These are phyloP conservation scores for Zosterops borbonicus DNA, from an alignment of 2,113 vertebrate species.

Conservation along the genomic window DNA sequence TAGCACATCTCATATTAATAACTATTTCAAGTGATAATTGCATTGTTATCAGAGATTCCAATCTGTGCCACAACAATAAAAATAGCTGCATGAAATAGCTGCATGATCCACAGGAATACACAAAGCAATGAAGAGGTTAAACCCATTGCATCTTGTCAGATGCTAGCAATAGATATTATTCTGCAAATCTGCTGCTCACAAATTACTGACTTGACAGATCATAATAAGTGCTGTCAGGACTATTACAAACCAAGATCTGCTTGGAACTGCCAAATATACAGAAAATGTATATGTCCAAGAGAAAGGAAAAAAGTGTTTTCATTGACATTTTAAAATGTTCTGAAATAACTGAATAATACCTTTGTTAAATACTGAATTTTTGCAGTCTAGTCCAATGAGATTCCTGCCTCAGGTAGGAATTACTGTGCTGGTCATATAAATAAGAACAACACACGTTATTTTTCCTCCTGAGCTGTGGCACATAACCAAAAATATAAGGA, in stretches of 20 bases:
- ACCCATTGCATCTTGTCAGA: not conserved
- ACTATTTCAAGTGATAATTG: not conserved
- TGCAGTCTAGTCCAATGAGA: not conserved
- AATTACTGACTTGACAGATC: constrained; percentile 44
- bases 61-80: not conserved
- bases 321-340: not conserved
- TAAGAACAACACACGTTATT: not conserved
- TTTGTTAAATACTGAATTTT: not conserved
- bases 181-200: not conserved
- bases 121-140: not conserved
- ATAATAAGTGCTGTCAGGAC: not conserved
- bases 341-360: not conserved
- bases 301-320: not conserved
- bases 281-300: not conserved
- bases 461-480: not conserved
- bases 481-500: not conserved
- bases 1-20: not conserved
- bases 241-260: not conserved
- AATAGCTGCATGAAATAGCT: not conserved
- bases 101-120: not conserved
- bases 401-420: not conserved
- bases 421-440: not conserved
- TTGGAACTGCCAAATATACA: not conserved
- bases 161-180: not conserved
- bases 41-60: not conserved